Percentiles rank a stretch among this genome's conserved stretches.
Conservation (phyloP, 2,888 invertebrate species). For the Clepsis dumicolana region DNA sequence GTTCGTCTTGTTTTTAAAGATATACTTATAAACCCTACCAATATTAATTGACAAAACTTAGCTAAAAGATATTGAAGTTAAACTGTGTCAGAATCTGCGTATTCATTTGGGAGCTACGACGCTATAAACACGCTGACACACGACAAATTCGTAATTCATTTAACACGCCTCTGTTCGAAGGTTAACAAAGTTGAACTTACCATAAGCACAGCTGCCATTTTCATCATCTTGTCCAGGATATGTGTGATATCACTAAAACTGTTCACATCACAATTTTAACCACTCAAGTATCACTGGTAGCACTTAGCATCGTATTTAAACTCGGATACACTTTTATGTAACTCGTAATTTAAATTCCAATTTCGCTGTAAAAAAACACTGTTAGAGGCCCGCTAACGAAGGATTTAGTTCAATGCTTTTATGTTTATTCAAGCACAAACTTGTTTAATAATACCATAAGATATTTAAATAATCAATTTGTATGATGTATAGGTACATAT, state of each 20-base stretch:
- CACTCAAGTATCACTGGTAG: slow-evolving; percentile 15
- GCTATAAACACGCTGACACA: too few species aligned
- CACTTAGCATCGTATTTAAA: slow-evolving; percentile 35
- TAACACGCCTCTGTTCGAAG: neutral
- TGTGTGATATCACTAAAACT: slow-evolving; percentile 18
- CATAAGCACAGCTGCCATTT: slow-evolving; percentile 61
- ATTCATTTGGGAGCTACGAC: too few species aligned
- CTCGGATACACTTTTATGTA: slow-evolving; percentile 35
- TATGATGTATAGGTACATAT: too few species aligned
- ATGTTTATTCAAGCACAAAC: too few species aligned
- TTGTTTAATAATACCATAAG: too few species aligned
- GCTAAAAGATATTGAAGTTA: too few species aligned
- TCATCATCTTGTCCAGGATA: slow-evolving; percentile 54
- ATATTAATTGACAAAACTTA: too few species aligned
- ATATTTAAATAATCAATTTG: too few species aligned
- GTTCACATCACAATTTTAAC: slow-evolving; percentile 47
- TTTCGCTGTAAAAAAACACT: slow-evolving; percentile 8
- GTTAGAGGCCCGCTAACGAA: slow-evolving; percentile 10
- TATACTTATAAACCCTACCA: too few species aligned
- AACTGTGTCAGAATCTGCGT: too few species aligned
- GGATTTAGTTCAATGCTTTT: neutral
- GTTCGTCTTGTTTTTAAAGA: too few species aligned
- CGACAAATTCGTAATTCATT: too few species aligned
- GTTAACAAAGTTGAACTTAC: slow-evolving; percentile 48
- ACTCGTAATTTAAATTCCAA: slow-evolving; percentile 3